Conservation (phyloP, 2,797 vertebrate genomes). For the Danio aesculapii region DNA sequence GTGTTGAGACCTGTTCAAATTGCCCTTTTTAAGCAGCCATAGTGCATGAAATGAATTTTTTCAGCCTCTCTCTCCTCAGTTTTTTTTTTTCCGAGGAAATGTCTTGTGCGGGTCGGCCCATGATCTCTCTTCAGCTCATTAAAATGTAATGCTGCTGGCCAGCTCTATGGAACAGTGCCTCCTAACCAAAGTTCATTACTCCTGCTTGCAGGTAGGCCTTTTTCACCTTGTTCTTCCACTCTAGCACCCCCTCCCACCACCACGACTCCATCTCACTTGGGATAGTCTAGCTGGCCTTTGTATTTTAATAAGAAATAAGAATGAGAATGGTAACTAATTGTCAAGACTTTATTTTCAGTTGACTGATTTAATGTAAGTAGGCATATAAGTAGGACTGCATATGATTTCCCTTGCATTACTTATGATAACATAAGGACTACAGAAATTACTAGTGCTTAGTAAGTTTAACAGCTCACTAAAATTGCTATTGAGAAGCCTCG, state of each 20-base stretch:
- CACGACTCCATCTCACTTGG: constrained; percentile 53
- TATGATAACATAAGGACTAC: neutral
- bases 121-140: constrained; percentile 89
- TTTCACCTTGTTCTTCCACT: constrained; percentile 67
- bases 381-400: neutral
- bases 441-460: constrained; percentile 5
- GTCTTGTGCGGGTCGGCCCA: constrained; percentile 81
- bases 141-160: constrained; percentile 87
- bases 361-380: constrained; percentile 16
- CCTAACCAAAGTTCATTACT: constrained; percentile 89
- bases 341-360: constrained; percentile 13
- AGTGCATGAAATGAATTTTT: constrained; percentile 83
- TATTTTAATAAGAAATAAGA: constrained; percentile 44
- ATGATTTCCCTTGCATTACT: constrained; percentile 9
- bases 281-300: constrained; percentile 68
- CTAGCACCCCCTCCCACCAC: constrained; percentile 58
- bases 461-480: constrained; percentile 11
- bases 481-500: neutral
- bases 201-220: constrained; percentile 67
- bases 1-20: constrained; percentile 81
- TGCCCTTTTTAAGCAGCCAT: constrained; percentile 81
- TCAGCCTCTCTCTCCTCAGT: constrained; percentile 68
- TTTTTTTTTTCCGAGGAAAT: constrained; percentile 80
- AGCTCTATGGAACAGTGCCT: constrained; percentile 87
- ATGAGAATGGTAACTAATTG: constrained; percentile 18